These are phyloP conservation scores for Zapus hudsonius DNA, from an alignment of 2,113 vertebrate genomes.

Conservation along the genomic window DNA sequence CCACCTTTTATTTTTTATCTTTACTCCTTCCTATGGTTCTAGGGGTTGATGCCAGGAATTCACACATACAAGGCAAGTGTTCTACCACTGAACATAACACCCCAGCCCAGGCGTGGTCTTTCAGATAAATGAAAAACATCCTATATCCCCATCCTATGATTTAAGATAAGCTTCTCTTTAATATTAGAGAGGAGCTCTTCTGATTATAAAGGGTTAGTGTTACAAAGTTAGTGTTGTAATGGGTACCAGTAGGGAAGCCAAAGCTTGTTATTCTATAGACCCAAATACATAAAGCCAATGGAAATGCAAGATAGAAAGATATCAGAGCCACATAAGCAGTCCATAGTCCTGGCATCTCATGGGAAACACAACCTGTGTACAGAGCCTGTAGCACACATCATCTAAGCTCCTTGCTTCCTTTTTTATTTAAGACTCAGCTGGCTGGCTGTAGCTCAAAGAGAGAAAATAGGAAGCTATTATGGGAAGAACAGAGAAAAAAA, in stretches of 20 bases:
- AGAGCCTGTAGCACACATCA: neutral
- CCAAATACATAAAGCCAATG: neutral
- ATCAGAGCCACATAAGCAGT: neutral
- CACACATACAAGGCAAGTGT: neutral
- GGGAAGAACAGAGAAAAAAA: neutral
- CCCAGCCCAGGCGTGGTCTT: neutral
- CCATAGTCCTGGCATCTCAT: neutral
- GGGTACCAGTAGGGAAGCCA: neutral
- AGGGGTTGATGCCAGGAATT: neutral
- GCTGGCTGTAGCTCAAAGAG: neutral
- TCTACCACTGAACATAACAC: neutral
- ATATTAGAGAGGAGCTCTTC: neutral
- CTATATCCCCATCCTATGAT: neutral
- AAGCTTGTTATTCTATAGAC: neutral
- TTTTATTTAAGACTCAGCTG: neutral
- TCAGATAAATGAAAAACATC: constrained; percentile 42
- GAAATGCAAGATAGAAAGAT: neutral
- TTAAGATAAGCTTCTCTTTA: neutral
- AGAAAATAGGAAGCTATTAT: constrained; percentile 5
- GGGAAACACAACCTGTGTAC: neutral
- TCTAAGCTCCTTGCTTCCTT: neutral
- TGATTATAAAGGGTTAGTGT: neutral
- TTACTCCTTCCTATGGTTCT: neutral
- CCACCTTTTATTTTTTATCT: no score
- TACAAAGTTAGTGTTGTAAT: neutral